Evolutionary conservation across 2,888 invertebrate species (phyloP).

Genomic region (Belgica antarctica): DNA sequence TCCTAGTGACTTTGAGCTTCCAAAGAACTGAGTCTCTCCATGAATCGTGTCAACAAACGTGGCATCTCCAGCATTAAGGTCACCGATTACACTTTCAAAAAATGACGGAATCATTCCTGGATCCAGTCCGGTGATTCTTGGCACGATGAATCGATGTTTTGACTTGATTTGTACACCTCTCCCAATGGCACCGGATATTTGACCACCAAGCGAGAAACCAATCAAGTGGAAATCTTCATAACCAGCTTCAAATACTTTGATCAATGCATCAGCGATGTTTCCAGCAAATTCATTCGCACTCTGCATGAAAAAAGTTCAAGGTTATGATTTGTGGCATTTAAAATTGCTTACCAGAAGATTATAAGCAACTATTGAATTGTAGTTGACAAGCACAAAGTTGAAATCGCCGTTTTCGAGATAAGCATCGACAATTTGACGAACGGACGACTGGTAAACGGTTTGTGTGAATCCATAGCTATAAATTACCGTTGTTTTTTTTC

Average conservation of each 20-base stretch:
- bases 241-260: conserved; percentile 26
- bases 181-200: conserved; percentile 27
- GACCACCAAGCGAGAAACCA: conserved; percentile 39
- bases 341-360: conserved; percentile 5
- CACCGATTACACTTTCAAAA: not conserved
- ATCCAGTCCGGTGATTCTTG: conserved; percentile 38
- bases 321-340: too few relatives aligned
- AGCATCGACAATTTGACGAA: conserved; percentile 30
- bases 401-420: conserved; percentile 18
- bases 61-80: conserved; percentile 11
- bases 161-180: conserved; percentile 20
- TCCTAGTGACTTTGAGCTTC: not conserved
- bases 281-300: conserved; percentile 18
- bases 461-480: conserved; percentile 35
- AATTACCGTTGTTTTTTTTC: conserved; percentile 8
- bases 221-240: conserved; percentile 31
- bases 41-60: conserved; percentile 32
- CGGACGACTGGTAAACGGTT: conserved; percentile 28
- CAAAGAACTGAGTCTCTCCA: conserved; percentile 13
- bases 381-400: conserved; percentile 28
- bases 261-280: not conserved
- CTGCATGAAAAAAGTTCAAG: not conserved
- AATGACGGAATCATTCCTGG: conserved; percentile 22
- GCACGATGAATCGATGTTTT: not conserved
- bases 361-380: conserved; percentile 20